A percentile compares a stretch with the other conserved stretches of the same genome.
Conservation (phyloP, 2,797 vertebrate genomes). For the Syngnathus rostellatus region DNA sequence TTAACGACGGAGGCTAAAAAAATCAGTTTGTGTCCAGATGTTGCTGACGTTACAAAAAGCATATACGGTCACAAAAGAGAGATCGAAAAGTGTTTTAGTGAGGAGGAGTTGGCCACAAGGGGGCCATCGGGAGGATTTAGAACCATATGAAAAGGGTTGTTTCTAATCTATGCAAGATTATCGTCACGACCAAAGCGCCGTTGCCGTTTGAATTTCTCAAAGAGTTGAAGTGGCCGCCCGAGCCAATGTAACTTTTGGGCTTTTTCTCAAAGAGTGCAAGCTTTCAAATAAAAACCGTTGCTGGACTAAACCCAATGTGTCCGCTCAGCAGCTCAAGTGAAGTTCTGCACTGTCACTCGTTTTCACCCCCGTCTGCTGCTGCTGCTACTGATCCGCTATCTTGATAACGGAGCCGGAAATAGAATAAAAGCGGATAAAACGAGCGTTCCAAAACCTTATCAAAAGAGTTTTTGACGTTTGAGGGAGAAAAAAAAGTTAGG, state of each 20-base stretch:
- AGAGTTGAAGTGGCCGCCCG: background rate
- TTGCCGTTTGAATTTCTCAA: background rate
- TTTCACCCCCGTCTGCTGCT: background rate
- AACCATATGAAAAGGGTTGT: too few relatives aligned
- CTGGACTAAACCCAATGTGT: constrained; percentile 3
- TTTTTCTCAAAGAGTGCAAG: background rate
- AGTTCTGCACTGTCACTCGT: constrained; percentile 31
- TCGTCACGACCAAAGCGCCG: too few relatives aligned
- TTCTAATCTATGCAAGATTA: too few relatives aligned
- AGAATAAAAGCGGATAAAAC: constrained; percentile 34
- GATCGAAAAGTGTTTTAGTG: too few relatives aligned
- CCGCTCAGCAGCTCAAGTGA: constrained; percentile 28
- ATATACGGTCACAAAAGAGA: too few relatives aligned
- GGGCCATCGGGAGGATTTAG: too few relatives aligned
- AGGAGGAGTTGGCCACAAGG: background rate
- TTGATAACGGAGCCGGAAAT: constrained; percentile 38
- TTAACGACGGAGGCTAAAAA: too few relatives aligned
- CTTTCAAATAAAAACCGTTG: constrained; percentile 5
- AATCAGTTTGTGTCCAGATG: too few relatives aligned
- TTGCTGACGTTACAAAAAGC: too few relatives aligned
- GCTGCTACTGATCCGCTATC: constrained; percentile 19
- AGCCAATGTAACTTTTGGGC: background rate
- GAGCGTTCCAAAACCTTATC: constrained; percentile 16
- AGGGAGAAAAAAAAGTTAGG: constrained; percentile 6
- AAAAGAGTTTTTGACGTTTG: constrained; percentile 13